These are phyloP conservation scores for Tiliacea aurago DNA, from an alignment of 2,888 invertebrate species.

Conservation along the genomic window DNA sequence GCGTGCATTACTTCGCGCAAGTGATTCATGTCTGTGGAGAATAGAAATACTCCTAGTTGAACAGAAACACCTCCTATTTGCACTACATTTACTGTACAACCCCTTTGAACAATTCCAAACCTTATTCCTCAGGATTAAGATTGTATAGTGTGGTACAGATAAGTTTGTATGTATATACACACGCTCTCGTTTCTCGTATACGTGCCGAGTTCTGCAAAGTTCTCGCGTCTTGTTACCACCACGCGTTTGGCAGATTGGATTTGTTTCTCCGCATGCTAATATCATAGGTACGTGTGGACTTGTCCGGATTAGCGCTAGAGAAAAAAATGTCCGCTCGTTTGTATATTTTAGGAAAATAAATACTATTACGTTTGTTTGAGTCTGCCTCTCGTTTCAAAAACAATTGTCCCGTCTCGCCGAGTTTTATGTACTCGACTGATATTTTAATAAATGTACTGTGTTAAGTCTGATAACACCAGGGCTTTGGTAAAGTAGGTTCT, in stretches of 20 bases:
- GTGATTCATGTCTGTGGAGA: slow-evolving; percentile 79
- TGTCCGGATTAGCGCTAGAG: slow-evolving; percentile 72
- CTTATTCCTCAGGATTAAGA: slow-evolving; percentile 64
- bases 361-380: slow-evolving; percentile 60
- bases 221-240: slow-evolving; percentile 83
- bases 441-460: slow-evolving; percentile 63
- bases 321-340: slow-evolving; percentile 68
- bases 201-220: slow-evolving; percentile 83
- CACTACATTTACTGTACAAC: slow-evolving; percentile 58
- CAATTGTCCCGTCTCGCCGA: slow-evolving; percentile 60
- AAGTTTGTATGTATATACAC: slow-evolving; percentile 73
- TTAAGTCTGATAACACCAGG: slow-evolving; percentile 55
- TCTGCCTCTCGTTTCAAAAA: slow-evolving; percentile 48
- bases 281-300: slow-evolving; percentile 78
- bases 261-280: slow-evolving; percentile 87
- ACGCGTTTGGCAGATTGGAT: slow-evolving; percentile 87
- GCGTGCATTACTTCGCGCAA: slow-evolving; percentile 70
- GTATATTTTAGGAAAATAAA: slow-evolving; percentile 64
- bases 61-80: slow-evolving; percentile 70
- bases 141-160: slow-evolving; percentile 39
- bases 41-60: slow-evolving; percentile 77
- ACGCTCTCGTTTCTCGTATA: slow-evolving; percentile 75
- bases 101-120: slow-evolving; percentile 49
- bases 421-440: slow-evolving; percentile 54
- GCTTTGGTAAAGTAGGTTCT: slow-evolving; percentile 19